phyloP scores from a whole-genome alignment of 2,113 vertebrate species.

The Siphamia tubifer region DNA sequence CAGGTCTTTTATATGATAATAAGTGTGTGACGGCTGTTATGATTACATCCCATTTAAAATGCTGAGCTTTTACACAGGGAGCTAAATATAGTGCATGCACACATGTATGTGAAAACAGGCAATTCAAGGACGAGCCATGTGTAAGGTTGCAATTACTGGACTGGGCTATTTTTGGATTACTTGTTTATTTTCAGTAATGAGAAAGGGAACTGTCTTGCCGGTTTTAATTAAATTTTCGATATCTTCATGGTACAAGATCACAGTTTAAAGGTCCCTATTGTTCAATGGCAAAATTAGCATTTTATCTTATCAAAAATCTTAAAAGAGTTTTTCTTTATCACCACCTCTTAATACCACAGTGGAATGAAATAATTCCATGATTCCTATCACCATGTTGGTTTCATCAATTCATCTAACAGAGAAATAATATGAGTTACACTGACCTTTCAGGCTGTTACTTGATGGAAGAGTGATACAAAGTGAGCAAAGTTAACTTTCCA shows the following conservation, averaged over 20 bases:
- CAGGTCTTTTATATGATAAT: neutral
- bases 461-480: neutral
- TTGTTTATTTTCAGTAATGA: neutral
- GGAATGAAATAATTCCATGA: neutral
- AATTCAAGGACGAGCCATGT: neutral
- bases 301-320: neutral
- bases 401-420: neutral
- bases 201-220: neutral
- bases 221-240: neutral
- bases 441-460: neutral
- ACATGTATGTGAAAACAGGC: neutral
- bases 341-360: neutral
- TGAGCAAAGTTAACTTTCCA: neutral
- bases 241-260: neutral
- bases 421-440: neutral
- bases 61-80: neutral
- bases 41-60: constrained; percentile 19
- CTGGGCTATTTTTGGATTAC: neutral
- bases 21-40: neutral
- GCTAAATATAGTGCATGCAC: neutral
- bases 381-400: neutral
- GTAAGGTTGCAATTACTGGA: neutral
- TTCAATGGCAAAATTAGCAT: neutral
- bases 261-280: neutral
- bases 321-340: neutral